These are phyloP conservation scores for Megamerina dolium DNA, from an alignment of 2,888 invertebrate species.

Conservation along the genomic window DNA sequence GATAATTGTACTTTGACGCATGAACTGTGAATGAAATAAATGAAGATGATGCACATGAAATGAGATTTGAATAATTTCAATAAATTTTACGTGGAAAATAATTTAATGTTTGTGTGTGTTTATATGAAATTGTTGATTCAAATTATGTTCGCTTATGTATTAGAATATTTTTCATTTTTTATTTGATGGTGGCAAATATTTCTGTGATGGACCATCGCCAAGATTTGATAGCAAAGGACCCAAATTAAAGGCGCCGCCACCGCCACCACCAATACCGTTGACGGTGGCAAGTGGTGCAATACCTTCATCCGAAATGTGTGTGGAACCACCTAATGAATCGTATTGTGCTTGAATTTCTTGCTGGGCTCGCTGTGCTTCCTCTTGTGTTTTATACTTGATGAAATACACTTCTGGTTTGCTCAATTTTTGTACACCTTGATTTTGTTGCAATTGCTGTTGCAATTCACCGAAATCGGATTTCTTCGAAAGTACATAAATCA, in stretches of 20 bases:
- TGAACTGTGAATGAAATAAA: too few relatives aligned
- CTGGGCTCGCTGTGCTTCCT: conserved; percentile 44
- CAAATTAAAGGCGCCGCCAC: not conserved
- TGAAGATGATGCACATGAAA: too few relatives aligned
- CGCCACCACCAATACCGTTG: conserved; percentile 24
- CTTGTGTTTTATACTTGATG: conserved; percentile 48
- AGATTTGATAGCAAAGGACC: too few relatives aligned
- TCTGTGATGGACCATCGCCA: conserved; percentile 18
- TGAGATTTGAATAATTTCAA: too few relatives aligned
- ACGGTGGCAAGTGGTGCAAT: conserved; percentile 38
- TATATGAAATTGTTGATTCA: too few relatives aligned
- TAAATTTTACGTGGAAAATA: too few relatives aligned
- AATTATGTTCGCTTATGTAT: too few relatives aligned
- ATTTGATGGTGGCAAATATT: conserved; percentile 35
- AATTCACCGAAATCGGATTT: conserved; percentile 41
- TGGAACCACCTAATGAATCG: conserved; percentile 44
- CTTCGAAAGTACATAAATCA: conserved; percentile 48
- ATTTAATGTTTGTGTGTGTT: too few relatives aligned
- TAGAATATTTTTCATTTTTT: too few relatives aligned
- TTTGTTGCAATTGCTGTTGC: conserved; percentile 61
- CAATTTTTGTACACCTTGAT: conserved; percentile 33
- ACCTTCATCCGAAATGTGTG: conserved; percentile 44
- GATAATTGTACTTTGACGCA: too few relatives aligned
- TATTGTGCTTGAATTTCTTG: conserved; percentile 47
- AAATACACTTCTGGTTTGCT: conserved; percentile 49